These are phyloP conservation scores for Microtus obscurus DNA, from an alignment of 2,797 vertebrate genomes.

Conservation along the genomic window DNA sequence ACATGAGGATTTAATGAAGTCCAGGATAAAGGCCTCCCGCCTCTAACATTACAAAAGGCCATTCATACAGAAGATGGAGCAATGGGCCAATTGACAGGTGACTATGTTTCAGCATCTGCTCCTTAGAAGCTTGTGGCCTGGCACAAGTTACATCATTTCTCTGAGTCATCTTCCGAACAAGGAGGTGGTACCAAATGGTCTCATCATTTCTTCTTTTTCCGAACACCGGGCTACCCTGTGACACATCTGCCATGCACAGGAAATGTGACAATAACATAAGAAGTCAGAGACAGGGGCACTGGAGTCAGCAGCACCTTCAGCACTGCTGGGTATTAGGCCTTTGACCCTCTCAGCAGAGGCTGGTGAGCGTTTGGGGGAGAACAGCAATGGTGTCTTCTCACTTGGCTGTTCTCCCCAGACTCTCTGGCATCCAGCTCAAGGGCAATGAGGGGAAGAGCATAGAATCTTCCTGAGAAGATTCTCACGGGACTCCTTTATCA, in stretches of 20 bases:
- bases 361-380: background rate
- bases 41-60: background rate
- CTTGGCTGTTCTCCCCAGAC: background rate
- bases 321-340: background rate
- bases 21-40: background rate
- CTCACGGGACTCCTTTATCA: background rate
- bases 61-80: background rate
- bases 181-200: background rate
- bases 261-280: background rate
- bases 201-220: background rate
- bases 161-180: conserved; percentile 1
- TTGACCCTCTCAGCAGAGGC: background rate
- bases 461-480: background rate
- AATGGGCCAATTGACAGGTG: background rate
- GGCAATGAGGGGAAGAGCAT: background rate
- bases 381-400: background rate
- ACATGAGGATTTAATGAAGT: background rate
- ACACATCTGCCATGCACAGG: background rate
- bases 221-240: background rate
- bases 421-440: background rate
- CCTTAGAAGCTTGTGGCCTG: background rate
- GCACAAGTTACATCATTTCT: background rate
- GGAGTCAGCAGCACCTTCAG: background rate
- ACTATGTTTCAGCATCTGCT: background rate
- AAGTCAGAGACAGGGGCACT: background rate